These are phyloP conservation scores for Xenopus petersii DNA, from an alignment of 2,797 vertebrate genomes.

Conservation along the genomic window DNA sequence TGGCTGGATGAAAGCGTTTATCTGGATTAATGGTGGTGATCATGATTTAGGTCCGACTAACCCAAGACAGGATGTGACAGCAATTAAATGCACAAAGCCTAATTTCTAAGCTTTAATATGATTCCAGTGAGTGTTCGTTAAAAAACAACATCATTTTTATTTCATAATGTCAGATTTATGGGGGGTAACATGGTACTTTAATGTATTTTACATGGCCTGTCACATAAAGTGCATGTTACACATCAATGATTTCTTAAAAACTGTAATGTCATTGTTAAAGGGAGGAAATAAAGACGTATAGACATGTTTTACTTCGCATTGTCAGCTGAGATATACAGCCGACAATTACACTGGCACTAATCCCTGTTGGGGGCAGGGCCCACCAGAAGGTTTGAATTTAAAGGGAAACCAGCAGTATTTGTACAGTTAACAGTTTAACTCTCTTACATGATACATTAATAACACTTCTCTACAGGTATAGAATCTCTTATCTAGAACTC, in stretches of 20 bases:
- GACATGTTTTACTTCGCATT: slow-evolving; percentile 52
- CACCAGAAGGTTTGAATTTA: slow-evolving; percentile 59
- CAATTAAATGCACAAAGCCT: slow-evolving; percentile 70
- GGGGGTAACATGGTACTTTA: slow-evolving; percentile 60
- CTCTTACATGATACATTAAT: too few relatives aligned
- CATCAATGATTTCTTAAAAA: slow-evolving; percentile 51
- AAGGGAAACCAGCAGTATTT: slow-evolving; percentile 51
- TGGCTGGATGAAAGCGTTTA: slow-evolving; percentile 67
- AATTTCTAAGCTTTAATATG: slow-evolving; percentile 68
- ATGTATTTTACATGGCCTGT: slow-evolving; percentile 60
- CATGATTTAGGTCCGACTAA: slow-evolving; percentile 68
- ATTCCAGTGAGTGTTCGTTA: slow-evolving; percentile 62
- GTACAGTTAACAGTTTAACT: slow-evolving; percentile 4
- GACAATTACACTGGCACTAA: slow-evolving; percentile 42
- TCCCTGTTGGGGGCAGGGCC: slow-evolving; percentile 56
- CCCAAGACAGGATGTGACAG: slow-evolving; percentile 66
- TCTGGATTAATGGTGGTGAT: slow-evolving; percentile 55
- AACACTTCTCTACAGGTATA: too few relatives aligned
- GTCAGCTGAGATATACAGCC: slow-evolving; percentile 51
- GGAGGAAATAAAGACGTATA: slow-evolving; percentile 29
- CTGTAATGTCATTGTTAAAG: slow-evolving; percentile 50
- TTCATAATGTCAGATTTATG: slow-evolving; percentile 60
- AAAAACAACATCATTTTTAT: slow-evolving; percentile 64
- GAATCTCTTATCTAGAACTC: too few relatives aligned
- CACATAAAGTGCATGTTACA: slow-evolving; percentile 56